Conservation (phyloP, 1,140 invertebrate species). For the Drosophila guanche region DNA sequence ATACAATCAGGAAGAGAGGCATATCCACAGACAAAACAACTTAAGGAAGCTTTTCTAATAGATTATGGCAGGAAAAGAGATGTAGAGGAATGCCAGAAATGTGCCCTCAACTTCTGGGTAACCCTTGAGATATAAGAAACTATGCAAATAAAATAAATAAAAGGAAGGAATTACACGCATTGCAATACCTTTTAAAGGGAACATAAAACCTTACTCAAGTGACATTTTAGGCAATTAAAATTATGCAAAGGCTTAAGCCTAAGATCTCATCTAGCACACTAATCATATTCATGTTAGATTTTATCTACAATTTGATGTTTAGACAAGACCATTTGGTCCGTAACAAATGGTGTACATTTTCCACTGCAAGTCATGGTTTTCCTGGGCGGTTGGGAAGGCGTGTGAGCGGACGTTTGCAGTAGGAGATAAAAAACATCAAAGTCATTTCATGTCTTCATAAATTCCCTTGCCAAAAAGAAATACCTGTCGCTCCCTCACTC, state of each 20-base stretch:
- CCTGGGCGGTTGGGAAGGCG: neutral
- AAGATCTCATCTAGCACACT: conserved; percentile 21
- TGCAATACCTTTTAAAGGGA: too few species aligned
- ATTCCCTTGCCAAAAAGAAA: conserved; percentile 60
- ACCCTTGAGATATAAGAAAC: too few species aligned
- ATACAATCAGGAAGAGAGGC: too few species aligned
- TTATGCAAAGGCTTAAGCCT: conserved; percentile 17
- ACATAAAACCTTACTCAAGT: conserved; percentile 1
- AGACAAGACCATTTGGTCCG: conserved; percentile 55
- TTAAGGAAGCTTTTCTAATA: too few species aligned
- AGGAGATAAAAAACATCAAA: conserved; percentile 65
- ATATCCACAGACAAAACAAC: too few species aligned
- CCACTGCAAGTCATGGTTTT: conserved; percentile 58
- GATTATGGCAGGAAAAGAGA: too few species aligned
- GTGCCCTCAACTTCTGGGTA: too few species aligned
- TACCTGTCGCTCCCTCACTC: conserved; percentile 28
- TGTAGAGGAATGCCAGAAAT: too few species aligned
- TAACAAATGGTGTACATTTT: conserved; percentile 67
- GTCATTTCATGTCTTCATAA: conserved; percentile 80
- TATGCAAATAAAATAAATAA: too few species aligned
- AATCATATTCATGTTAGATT: conserved; percentile 33
- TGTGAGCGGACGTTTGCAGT: neutral
- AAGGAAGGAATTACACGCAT: neutral
- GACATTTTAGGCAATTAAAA: conserved; percentile 19
- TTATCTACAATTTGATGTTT: too few species aligned